Conservation (phyloP, 2,113 vertebrate species). For the Carassius carassius region DNA sequence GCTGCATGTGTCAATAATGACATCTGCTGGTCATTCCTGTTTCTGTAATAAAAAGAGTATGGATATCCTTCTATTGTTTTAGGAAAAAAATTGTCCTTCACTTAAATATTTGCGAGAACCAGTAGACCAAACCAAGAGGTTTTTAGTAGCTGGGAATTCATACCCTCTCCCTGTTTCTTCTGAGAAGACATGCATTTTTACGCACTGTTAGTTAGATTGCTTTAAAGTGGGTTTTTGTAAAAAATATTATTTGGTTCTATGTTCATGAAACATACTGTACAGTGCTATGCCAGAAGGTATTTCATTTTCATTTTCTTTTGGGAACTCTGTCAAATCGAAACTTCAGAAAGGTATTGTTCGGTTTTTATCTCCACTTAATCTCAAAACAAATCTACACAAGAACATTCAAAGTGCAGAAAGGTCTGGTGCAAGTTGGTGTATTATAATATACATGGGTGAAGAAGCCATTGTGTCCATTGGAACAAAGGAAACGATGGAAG, state of each 20-base stretch:
- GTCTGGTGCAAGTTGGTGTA: constrained; percentile 1
- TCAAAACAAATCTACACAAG: neutral
- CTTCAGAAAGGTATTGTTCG: neutral
- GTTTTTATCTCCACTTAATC: neutral
- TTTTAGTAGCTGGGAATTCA: neutral
- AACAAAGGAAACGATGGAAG: constrained; percentile 89
- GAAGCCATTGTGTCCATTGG: constrained; percentile 73
- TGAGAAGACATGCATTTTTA: neutral
- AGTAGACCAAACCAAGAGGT: neutral
- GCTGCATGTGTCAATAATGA: neutral
- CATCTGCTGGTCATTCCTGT: constrained; percentile 25
- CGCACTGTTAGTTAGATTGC: neutral
- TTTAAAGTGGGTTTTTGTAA: neutral
- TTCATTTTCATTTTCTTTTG: constrained; percentile 2
- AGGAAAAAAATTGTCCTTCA: neutral
- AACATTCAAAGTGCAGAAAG: neutral
- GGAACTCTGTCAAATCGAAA: constrained; percentile 1
- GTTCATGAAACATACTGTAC: neutral
- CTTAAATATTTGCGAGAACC: neutral
- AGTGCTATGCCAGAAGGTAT: neutral
- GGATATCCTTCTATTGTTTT: neutral
- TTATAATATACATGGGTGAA: constrained; percentile 48
- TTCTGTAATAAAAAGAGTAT: neutral
- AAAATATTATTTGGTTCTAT: too few species aligned
- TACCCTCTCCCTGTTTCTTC: neutral